Evolutionary conservation across 1,140 invertebrate genomes (phyloP), one percentile per base, ranked within the genome.

Genomic region (Macrocentrus cingulum): DNA sequence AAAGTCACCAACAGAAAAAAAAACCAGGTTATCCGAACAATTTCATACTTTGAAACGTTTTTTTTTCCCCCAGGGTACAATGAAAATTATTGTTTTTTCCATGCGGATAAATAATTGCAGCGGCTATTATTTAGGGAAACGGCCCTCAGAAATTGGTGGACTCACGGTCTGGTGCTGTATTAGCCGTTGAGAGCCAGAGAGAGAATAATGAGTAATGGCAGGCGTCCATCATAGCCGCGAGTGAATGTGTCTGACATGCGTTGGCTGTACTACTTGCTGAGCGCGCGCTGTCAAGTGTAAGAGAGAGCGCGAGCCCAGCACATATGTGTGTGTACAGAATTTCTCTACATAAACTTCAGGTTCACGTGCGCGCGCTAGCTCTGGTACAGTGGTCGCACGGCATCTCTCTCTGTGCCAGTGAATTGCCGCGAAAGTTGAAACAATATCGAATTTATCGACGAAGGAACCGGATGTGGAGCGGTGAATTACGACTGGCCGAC

Each of bases 371-470:
- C n/a, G 7, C n/a, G 9, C 29, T 48, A 5, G 20, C 29, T n/a
- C 18, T n/a, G 6, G 23, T 15, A 7, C 18, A 20, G 18, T 34
- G 50, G 50, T 50, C 50, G 15, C 34, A 16, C 23, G 48, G 32
- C 22, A 57, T 45, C 50, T n/a, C n/a, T n/a, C n/a, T n/a, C n/a
- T n/a, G 44, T 42, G 29, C 56, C 59, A 42, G 59, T 70, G 67
- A 71, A 69, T 69, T 66, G 63, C 61, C 56, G 51, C 62, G 61
- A 70, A 71, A 71, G 71, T 73, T 73, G 66, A 73, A 73, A 73
- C 71, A 73, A 73, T 73, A 71, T 71, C 69, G 67, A 70, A 71
- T 70, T 73, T 73, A 73, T 73, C 63, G 70, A 59, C 20, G 55
- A 61, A 61, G 62, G 48, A 64, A 63, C 58, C 64, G 64, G 64